phyloP scores from a whole-genome alignment of 1,140 invertebrate species.

The Pararge aegeria region DNA sequence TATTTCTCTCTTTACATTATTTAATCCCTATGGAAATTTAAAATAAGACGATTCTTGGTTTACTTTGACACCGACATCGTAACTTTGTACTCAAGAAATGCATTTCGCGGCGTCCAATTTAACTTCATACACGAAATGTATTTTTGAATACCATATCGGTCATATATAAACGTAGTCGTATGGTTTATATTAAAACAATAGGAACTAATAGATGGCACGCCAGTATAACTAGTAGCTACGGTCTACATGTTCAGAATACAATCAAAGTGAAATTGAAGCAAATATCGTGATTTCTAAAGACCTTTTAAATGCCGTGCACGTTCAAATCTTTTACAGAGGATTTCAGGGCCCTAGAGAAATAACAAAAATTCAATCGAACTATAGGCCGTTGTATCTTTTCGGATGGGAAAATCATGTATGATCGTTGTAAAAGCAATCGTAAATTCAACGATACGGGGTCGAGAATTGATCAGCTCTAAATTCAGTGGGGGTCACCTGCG shows the following conservation, averaged over 20 bases:
- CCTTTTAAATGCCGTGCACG: slow-evolving; percentile 14
- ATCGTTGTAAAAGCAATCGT: slow-evolving; percentile 14
- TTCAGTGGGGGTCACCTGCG: slow-evolving; percentile 32
- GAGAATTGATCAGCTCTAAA: slow-evolving; percentile 16
- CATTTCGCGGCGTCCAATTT: no score
- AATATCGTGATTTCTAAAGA: slow-evolving; percentile 16
- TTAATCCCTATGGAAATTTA: no score
- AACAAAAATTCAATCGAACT: slow-evolving; percentile 19
- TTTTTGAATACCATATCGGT: no score
- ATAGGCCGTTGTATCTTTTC: slow-evolving; percentile 12
- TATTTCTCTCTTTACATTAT: no score
- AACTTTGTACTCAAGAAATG: no score
- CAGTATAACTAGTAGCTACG: neutral
- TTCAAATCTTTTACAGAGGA: slow-evolving; percentile 13
- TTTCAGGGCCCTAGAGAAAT: slow-evolving; percentile 16
- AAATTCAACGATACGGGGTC: slow-evolving; percentile 11
- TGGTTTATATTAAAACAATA: no score
- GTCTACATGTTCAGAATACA: neutral
- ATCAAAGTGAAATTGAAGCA: slow-evolving; percentile 10
- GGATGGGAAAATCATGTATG: neutral
- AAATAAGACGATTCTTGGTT: no score
- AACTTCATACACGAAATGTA: no score
- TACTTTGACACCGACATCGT: no score
- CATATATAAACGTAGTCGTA: no score
- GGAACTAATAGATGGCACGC: no score